Conservation (phyloP, 2,113 vertebrate genomes). For the Meleagris gallopavo region DNA sequence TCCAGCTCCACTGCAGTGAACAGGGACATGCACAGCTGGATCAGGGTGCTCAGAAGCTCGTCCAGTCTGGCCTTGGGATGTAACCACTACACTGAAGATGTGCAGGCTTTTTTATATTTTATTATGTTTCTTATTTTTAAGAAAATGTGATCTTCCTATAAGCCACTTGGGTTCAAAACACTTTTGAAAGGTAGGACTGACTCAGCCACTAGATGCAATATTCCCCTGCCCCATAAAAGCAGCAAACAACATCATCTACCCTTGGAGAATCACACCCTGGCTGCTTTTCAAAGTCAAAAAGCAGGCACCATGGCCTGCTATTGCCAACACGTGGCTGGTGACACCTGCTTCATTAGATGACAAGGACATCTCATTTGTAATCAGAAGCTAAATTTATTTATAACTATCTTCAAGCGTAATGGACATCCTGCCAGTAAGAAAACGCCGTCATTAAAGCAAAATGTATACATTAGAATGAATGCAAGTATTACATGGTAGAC, state of each 20-base stretch:
- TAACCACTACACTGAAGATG: not conserved
- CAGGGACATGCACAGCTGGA: too few relatives aligned
- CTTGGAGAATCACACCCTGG: not conserved
- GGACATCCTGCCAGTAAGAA: not conserved
- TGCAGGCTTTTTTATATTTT: not conserved
- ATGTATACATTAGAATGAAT: not conserved
- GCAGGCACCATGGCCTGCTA: not conserved
- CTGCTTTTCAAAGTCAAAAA: not conserved
- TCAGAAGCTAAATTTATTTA: not conserved
- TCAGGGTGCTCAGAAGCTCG: too few relatives aligned
- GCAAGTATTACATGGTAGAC: not conserved
- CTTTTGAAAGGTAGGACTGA: not conserved
- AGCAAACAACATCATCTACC: not conserved
- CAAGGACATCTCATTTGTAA: not conserved
- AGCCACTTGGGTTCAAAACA: not conserved
- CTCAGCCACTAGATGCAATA: not conserved
- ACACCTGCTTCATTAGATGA: constrained; percentile 21
- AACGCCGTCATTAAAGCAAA: not conserved
- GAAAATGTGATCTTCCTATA: not conserved
- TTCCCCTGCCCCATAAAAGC: not conserved
- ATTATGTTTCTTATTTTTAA: not conserved
- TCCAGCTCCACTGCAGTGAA: too few relatives aligned
- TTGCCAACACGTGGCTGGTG: not conserved
- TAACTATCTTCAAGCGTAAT: not conserved
- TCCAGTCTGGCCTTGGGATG: too few relatives aligned